Base-by-base conservation (phyloP, 2,888 invertebrate species). In the Zaprionus obscuricornis region DNA sequence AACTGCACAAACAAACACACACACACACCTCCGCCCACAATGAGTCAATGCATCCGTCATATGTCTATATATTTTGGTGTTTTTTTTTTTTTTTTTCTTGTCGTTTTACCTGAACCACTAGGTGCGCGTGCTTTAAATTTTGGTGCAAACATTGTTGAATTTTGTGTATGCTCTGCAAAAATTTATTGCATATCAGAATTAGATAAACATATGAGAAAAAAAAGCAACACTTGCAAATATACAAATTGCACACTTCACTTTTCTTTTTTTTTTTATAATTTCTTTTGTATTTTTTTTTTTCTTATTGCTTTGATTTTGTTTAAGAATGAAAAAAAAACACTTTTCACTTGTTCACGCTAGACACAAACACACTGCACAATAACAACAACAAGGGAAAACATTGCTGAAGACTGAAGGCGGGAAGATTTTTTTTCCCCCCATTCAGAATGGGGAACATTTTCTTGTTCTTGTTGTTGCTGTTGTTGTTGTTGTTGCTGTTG, bases 61-160 rank as follows among this genome's bases (percentile, higher is more conserved):
- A n/a, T n/a, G n/a, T n/a, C n/a, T n/a, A n/a, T n/a, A n/a, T n/a
- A n/a, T n/a, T n/a, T n/a, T n/a, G n/a, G n/a, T n/a, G n/a, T 6
- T 31, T 31, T 5, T n/a, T 31, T 6, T 31, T 31, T 31, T 6
- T 17, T n/a, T n/a, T n/a, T n/a, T n/a, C 27, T 36, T 33, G 45
- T 39, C n/a, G 11, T 60, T 78, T 87, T 89, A 89, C 89, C 89
- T 89, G 88, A 73, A 73, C 88, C 89, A 49, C 77, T 58, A 36
- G 93, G 92, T 83, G 95, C 93, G 88, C 94, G 94, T 85, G 96
- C 96, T 92, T 95, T 96, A 92, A 96, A 96, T 89, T 94, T 95
- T 78, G 96, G 96, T 78, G 93, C 92, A 89, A 94, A 93, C 93
- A 94, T 94, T 91, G 92, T 92, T 90, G 92, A 49, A 39, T 60